These are phyloP conservation scores for Falco berigora DNA, from an alignment of 2,797 vertebrate species.

Conservation along the genomic window DNA sequence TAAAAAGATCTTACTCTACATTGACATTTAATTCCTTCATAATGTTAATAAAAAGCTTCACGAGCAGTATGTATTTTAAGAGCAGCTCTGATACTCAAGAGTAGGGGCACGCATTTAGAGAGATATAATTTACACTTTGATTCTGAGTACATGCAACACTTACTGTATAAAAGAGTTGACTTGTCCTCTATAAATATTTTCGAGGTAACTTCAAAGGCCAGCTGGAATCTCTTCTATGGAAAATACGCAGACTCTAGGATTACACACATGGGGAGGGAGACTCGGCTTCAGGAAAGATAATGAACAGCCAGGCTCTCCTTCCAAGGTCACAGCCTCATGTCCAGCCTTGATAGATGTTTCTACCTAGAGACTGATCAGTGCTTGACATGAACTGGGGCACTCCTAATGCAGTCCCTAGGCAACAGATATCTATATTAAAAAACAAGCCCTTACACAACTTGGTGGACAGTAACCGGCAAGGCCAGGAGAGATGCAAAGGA, in stretches of 20 bases:
- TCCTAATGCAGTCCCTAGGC: constrained; percentile 29
- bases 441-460: neutral
- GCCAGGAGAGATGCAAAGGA: neutral
- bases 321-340: neutral
- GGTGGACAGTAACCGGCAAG: neutral
- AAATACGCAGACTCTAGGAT: neutral
- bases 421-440: constrained; percentile 3
- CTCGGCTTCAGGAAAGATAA: neutral
- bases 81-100: neutral
- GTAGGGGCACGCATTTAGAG: neutral
- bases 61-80: neutral
- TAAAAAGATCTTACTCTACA: neutral
- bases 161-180: neutral
- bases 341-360: neutral
- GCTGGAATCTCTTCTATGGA: constrained; percentile 19
- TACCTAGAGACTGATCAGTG: neutral
- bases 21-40: constrained; percentile 4
- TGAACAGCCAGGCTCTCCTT: neutral
- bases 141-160: neutral
- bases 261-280: neutral
- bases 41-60: neutral
- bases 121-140: neutral
- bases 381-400: neutral
- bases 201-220: constrained; percentile 50
- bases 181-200: constrained; percentile 12